Percentiles rank a stretch among this genome's conserved stretches.
phyloP scores from a whole-genome alignment of 2,113 vertebrate genomes.

The Emydura subglobosa region DNA sequence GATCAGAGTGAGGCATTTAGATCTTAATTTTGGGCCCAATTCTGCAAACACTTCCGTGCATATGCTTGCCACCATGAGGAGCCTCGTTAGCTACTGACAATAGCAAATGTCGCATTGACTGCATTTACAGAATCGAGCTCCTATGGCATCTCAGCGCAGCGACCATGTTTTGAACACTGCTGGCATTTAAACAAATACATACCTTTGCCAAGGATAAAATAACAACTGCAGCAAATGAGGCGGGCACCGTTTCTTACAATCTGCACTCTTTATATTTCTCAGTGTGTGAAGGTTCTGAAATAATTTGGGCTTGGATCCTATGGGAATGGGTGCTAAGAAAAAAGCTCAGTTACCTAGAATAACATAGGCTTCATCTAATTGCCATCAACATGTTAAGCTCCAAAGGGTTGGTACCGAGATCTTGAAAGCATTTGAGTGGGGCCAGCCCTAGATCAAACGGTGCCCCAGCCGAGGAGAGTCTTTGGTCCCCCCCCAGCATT shows the following conservation, averaged over 20 bases:
- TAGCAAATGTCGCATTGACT: neutral
- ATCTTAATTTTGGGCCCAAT: neutral
- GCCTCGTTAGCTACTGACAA: neutral
- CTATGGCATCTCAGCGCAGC: neutral
- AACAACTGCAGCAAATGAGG: neutral
- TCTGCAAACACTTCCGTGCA: neutral
- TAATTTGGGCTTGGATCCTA: neutral
- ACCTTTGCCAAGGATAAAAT: neutral
- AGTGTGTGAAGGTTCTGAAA: neutral
- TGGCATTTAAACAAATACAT: neutral
- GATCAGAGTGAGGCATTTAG: neutral
- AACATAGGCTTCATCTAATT: neutral
- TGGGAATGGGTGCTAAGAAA: neutral
- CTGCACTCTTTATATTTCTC: neutral
- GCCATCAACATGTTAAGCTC: neutral
- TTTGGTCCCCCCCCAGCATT: too few species aligned
- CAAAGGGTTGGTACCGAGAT: neutral
- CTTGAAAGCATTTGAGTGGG: neutral
- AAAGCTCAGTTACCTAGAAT: neutral
- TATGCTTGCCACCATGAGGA: rapidly evolving
- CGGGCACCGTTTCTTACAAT: neutral
- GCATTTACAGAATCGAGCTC: neutral
- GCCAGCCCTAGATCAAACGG: too few species aligned
- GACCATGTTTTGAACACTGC: rapidly evolving
- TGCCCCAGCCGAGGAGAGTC: too few species aligned